phyloP scores from a whole-genome alignment of 2,797 vertebrate genomes.

The Catostomus latipinnis region DNA sequence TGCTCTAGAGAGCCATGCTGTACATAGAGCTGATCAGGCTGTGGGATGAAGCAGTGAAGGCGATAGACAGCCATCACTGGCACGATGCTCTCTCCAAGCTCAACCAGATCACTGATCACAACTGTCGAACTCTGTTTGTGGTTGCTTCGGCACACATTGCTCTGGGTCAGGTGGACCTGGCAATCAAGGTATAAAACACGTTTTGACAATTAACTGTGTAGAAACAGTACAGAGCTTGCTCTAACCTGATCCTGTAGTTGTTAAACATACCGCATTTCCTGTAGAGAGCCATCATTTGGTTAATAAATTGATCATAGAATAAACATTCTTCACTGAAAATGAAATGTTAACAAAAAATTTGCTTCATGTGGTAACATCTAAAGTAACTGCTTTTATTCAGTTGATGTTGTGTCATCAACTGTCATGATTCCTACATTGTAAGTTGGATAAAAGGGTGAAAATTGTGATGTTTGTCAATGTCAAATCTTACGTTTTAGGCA shows the following conservation, averaged over 20 bases:
- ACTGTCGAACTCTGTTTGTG: slow-evolving; percentile 83
- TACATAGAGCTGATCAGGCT: slow-evolving; percentile 82
- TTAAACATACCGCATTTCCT: too few species aligned
- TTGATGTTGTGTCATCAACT: neutral
- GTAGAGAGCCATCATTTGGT: too few species aligned
- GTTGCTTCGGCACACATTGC: slow-evolving; percentile 79
- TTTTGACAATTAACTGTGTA: neutral
- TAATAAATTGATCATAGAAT: too few species aligned
- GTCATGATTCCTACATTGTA: neutral
- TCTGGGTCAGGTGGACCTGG: slow-evolving; percentile 76
- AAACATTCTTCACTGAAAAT: too few species aligned
- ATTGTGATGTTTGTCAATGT: neutral
- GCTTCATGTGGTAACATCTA: too few species aligned
- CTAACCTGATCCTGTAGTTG: too few species aligned
- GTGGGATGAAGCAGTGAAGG: slow-evolving; percentile 83
- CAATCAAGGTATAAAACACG: slow-evolving; percentile 72
- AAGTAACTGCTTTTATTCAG: too few species aligned
- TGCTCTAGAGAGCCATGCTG: slow-evolving; percentile 70
- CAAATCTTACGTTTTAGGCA: slow-evolving; percentile 74
- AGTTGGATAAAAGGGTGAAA: neutral
- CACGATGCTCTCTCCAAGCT: slow-evolving; percentile 77
- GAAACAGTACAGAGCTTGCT: neutral
- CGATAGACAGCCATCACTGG: slow-evolving; percentile 80
- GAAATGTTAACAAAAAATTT: too few species aligned
- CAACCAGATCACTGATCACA: slow-evolving; percentile 75